Conservation (phyloP, 2,888 invertebrate genomes). For the Caenorhabditis doughertyi region DNA sequence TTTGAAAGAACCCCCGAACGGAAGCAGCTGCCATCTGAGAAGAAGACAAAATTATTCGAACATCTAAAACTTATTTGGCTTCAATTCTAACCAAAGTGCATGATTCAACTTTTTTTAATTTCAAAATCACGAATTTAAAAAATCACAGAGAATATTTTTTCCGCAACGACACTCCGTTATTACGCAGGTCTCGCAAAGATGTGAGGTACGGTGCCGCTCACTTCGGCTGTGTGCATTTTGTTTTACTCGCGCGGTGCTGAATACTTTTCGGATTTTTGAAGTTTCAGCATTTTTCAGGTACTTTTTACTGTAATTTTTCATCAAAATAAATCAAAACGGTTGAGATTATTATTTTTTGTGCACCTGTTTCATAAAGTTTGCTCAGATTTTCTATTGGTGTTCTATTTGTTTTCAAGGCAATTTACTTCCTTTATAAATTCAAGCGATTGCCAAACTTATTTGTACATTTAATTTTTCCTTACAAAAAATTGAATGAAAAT, state of each 20-base stretch:
- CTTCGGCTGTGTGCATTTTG: conserved; percentile 45
- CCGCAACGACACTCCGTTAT: conserved; percentile 53
- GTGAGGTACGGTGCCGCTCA: conserved; percentile 42
- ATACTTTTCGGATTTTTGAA: conserved; percentile 3
- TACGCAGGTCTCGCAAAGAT: conserved; percentile 43
- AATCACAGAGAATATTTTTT: neutral
- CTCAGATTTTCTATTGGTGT: too few species aligned
- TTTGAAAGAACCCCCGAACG: conserved; percentile 61
- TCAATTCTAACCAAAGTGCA: neutral
- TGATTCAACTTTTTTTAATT: neutral
- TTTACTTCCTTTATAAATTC: too few species aligned
- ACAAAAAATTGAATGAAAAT: too few species aligned
- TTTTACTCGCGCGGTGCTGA: conserved; percentile 58
- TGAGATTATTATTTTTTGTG: neutral
- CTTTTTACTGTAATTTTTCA: conserved; percentile 11
- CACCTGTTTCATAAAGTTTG: neutral
- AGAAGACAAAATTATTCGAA: neutral
- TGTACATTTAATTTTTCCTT: too few species aligned
- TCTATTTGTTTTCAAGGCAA: too few species aligned
- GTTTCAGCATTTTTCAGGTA: conserved; percentile 7
- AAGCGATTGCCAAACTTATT: too few species aligned
- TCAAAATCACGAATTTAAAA: neutral
- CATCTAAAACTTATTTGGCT: neutral
- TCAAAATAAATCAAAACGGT: too few species aligned
- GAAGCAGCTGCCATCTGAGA: conserved; percentile 59